These are phyloP conservation scores for Callaeas wilsoni DNA, from an alignment of 2,113 vertebrate species.

Conservation along the genomic window DNA sequence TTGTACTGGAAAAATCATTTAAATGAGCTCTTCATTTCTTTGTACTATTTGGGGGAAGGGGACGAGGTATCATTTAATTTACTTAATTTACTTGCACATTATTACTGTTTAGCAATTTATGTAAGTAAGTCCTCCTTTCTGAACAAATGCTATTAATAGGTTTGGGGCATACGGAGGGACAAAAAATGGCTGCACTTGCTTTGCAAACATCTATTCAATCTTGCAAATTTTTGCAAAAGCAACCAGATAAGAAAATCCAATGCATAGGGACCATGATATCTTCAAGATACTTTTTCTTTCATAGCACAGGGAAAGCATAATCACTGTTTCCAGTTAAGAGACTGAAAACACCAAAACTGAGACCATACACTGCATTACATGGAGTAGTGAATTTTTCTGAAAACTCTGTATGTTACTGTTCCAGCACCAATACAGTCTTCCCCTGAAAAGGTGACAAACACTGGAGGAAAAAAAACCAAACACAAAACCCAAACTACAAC, in stretches of 20 bases:
- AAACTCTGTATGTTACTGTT: not conserved
- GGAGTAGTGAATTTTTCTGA: not conserved
- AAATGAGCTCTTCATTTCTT: not conserved
- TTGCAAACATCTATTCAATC: not conserved
- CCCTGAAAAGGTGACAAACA: not conserved
- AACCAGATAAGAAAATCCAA: not conserved
- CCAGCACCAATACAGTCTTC: not conserved
- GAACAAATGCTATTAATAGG: not conserved
- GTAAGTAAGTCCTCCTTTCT: not conserved
- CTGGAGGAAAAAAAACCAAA: rapidly evolving
- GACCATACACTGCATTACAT: not conserved
- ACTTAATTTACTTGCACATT: not conserved
- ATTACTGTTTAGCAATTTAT: not conserved
- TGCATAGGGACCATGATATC: not conserved
- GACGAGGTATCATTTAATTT: not conserved
- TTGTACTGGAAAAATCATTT: not conserved
- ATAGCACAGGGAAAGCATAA: not conserved
- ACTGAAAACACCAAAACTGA: not conserved
- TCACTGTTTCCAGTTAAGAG: not conserved
- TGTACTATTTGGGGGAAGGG: not conserved
- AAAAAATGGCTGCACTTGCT: not conserved
- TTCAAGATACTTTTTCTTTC: not conserved
- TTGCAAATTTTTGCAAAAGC: not conserved
- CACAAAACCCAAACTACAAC: not conserved
- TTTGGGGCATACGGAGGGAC: not conserved